Base-by-base conservation (phyloP, 2,797 vertebrate genomes). In the Leptodactylus fallax region DNA sequence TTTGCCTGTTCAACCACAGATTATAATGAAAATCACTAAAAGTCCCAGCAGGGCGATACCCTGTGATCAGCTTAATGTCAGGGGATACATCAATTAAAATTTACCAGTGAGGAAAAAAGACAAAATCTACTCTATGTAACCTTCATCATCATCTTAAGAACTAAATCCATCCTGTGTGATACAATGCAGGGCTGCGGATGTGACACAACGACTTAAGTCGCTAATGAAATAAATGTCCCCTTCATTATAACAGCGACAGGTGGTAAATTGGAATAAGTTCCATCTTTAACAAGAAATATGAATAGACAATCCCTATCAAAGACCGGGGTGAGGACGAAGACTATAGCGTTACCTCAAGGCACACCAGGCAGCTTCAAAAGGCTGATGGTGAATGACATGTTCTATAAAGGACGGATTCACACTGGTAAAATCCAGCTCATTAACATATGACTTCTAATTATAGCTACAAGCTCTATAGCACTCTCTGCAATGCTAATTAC, bases 401-500 rank as follows among this genome's bases (percentile, higher is more conserved):
- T 63, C 49, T 78, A 83, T 60, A 85, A 85, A 88, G 60, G 83
- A 67, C 19, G 83, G 56, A 81, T 85, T 85, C 83, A 88, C 65
- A 85, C 77, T 88, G 76, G 87, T 79, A 72, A 85, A 79, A 72
- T 79, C 67, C 77, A 19, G 55, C 83, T 88, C 67, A 88, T 88
- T 88, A 88, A 76, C 87, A 88, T 81, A 88, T 80, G 76, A 88
- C 82, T 88, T 85, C 87, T 88, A 85, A 88, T 88, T 85, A 85
- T 85, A 61, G 79, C 65, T 78, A 63, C 45, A 51, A 77, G 82
- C 77, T 25, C 58, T 49, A 79, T 16, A 69, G 77, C 60, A 7
- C 53, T 45, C 49, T 25, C 69, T 61, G 85, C n/a, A 74, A 60
- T 76, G 85, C 79, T 81, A 87, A 87, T 87, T 61, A 87, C 85